A percentile compares a stretch with the other conserved stretches of the same genome.
These are phyloP conservation scores for Halichoerus grypus DNA, from an alignment of 2,113 vertebrate genomes.

Conservation along the genomic window DNA sequence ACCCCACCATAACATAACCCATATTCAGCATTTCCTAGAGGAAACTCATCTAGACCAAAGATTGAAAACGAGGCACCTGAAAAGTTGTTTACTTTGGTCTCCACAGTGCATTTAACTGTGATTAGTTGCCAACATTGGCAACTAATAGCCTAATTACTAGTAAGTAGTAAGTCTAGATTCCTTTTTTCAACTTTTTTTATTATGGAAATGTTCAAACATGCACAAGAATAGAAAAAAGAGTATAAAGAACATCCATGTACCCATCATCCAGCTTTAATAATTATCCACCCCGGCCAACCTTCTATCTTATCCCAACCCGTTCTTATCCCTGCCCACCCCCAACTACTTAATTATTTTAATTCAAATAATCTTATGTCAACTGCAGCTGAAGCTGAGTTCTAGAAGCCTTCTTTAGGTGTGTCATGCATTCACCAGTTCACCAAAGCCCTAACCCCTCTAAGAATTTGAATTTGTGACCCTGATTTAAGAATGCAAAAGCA, in stretches of 20 bases:
- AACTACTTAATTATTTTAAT: conserved; percentile 32
- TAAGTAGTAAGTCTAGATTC: not conserved
- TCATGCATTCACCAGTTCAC: not conserved
- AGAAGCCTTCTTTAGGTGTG: not conserved
- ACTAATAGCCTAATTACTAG: not conserved
- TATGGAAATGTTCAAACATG: not conserved
- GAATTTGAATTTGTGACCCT: conserved; percentile 1
- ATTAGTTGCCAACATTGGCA: not conserved
- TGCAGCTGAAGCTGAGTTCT: not conserved
- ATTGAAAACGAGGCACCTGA: not conserved
- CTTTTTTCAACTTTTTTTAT: conserved; percentile 23
- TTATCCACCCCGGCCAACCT: not conserved
- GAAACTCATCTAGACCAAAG: conserved; percentile 9
- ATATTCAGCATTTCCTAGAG: conserved; percentile 28
- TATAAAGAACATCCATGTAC: conserved; percentile 52
- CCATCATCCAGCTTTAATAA: conserved; percentile 42
- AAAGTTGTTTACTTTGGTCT: conserved; percentile 20
- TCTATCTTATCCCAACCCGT: not conserved
- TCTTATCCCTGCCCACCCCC: not conserved
- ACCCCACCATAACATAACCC: not conserved
- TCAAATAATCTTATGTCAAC: not conserved
- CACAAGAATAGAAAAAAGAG: not conserved
- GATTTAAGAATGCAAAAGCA: conserved; percentile 37
- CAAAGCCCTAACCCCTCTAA: not conserved
- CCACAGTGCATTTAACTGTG: not conserved